A percentile compares a stretch with the other conserved stretches of the same genome.
These are phyloP conservation scores for Lethenteron reissneri DNA, from an alignment of 2,113 vertebrate genomes.

Conservation along the genomic window DNA sequence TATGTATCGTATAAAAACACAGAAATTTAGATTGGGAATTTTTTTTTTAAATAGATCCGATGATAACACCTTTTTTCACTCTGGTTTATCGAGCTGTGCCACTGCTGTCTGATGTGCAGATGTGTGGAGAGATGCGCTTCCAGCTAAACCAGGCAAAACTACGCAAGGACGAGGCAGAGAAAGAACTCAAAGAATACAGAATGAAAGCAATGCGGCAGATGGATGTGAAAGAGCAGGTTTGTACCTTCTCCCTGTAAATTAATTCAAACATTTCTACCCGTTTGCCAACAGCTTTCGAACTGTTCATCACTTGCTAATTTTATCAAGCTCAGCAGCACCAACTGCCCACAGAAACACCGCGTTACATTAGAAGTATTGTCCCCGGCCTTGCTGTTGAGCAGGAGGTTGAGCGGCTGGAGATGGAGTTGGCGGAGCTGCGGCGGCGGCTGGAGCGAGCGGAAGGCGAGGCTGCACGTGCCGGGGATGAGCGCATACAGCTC, in stretches of 20 bases:
- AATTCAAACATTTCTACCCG: neutral
- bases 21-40: no score
- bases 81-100: neutral
- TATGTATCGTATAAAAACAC: no score
- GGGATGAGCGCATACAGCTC: slow-evolving; percentile 1
- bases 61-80: no score
- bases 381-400: neutral
- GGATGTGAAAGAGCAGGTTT: slow-evolving; percentile 59
- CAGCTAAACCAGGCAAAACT: slow-evolving; percentile 51
- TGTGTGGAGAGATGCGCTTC: slow-evolving; percentile 55
- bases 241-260: slow-evolving; percentile 9
- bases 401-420: neutral
- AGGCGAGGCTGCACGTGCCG: neutral
- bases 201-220: slow-evolving; percentile 41
- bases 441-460: neutral
- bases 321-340: neutral
- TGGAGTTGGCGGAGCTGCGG: neutral
- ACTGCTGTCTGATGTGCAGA: slow-evolving; percentile 22
- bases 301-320: neutral
- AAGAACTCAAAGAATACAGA: slow-evolving; percentile 48
- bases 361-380: no score
- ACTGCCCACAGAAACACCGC: no score
- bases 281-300: slow-evolving; percentile 9
- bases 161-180: slow-evolving; percentile 65
- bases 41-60: no score